Percentiles rank a stretch among this genome's conserved stretches.
Conservation (phyloP, 1,140 invertebrate genomes). For the Pissodes strobi region DNA sequence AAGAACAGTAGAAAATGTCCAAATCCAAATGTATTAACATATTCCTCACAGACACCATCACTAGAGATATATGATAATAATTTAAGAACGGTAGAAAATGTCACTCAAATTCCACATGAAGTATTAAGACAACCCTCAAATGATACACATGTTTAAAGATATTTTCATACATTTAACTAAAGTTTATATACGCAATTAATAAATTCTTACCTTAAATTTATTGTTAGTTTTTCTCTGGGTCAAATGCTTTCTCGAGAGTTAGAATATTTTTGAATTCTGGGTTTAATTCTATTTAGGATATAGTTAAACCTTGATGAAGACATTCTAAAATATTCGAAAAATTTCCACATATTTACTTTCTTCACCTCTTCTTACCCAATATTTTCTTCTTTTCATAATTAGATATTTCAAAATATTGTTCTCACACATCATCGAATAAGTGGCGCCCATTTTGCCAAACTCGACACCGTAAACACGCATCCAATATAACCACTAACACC, state of each 20-base stretch:
- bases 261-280: not conserved
- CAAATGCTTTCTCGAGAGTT: not conserved
- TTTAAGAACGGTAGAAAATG: not conserved
- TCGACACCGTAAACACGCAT: not conserved
- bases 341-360: not conserved
- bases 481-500: not conserved
- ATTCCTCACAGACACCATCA: not conserved
- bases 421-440: not conserved
- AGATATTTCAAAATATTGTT: conserved; percentile 5
- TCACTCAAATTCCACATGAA: not conserved
- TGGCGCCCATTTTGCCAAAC: no score
- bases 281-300: conserved; percentile 3
- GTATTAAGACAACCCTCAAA: not conserved
- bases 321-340: conserved; percentile 1
- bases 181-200: not conserved
- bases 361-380: not conserved
- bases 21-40: no score
- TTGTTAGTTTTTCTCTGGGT: not conserved
- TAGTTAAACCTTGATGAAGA: not conserved
- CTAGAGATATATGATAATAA: not conserved
- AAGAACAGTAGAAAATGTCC: no score
- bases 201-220: conserved; percentile 2
- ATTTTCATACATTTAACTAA: conserved; percentile 7
- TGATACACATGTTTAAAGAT: no score
- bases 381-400: conserved; percentile 1